These are phyloP conservation scores for Hyperopisus bebe DNA, from an alignment of 2,113 vertebrate genomes.

Conservation along the genomic window DNA sequence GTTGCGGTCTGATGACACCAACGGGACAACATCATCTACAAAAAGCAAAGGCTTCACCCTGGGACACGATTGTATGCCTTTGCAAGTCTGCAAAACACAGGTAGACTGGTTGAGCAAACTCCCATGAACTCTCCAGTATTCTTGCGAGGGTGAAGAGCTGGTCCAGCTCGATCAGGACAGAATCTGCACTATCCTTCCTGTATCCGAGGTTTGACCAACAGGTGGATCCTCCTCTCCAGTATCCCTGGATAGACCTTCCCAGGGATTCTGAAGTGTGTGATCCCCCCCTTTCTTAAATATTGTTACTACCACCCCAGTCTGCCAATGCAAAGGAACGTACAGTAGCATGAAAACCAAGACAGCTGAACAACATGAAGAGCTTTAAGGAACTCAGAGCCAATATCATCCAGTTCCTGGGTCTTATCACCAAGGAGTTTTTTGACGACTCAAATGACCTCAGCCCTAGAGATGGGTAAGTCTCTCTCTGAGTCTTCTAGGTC, in stretches of 20 bases:
- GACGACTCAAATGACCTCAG: not conserved
- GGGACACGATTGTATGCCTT: not conserved
- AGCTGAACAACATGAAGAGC: not conserved
- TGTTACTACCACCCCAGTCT: not conserved
- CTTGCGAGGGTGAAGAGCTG: not conserved
- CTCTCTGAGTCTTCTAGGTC: not conserved
- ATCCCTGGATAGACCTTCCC: not conserved
- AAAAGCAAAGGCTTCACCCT: not conserved
- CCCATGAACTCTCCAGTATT: not conserved
- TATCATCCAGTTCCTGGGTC: not conserved
- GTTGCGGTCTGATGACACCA: not conserved
- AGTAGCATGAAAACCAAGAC: not conserved
- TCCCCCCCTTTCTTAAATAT: not conserved
- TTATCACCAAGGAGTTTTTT: not conserved
- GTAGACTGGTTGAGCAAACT: not conserved
- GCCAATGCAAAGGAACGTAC: not conserved
- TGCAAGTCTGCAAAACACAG: not conserved
- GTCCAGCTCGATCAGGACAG: not conserved
- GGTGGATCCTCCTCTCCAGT: not conserved
- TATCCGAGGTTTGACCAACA: not conserved
- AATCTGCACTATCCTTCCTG: not conserved
- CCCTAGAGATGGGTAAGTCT: not conserved
- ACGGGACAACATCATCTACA: not conserved
- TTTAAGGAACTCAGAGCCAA: not conserved
- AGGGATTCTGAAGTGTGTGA: not conserved